Base-by-base conservation (phyloP, 2,113 vertebrate genomes). In the Polyodon spathula region DNA sequence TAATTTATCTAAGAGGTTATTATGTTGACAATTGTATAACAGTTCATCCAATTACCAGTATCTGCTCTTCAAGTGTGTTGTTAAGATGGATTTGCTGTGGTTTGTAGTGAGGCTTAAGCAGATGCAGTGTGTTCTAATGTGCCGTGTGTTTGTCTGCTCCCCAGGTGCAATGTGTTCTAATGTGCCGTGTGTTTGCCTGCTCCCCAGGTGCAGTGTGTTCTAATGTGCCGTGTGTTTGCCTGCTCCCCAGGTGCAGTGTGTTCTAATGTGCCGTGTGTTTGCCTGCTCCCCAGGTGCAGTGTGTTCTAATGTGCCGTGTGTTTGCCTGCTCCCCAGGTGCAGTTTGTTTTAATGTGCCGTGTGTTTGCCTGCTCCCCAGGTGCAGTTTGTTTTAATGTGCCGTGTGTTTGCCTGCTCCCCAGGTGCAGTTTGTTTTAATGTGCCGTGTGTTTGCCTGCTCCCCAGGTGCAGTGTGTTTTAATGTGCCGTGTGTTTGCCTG, bases 401-500 rank as follows among this genome's bases (percentile, higher is more conserved):
- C n/a, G n/a, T n/a, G n/a, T 62, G 6, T 40, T 41, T 16, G 9
- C 9, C 59, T 63, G 38, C 51, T 53, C 40, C 37, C 39, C 58
- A 99, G 96, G 92, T 97, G 2, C 96, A 99, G n/a, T n/a, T n/a
- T n/a, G n/a, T n/a, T n/a, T n/a, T n/a, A n/a, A n/a, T n/a, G n/a
- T n/a, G n/a, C n/a, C n/a, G n/a, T n/a, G n/a, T 62, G 6, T 40
- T 41, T 16, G 9, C 9, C 59, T 63, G 38, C 51, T 53, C 40
- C 37, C 39, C 58, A 99, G 96, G 92, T 97, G 2, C 96, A 99
- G n/a, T n/a, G n/a, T n/a, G n/a, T n/a, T n/a, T n/a, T n/a, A n/a
- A n/a, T n/a, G n/a, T n/a, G n/a, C n/a, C n/a, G n/a, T n/a, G n/a
- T 62, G 6, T 40, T 41, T 16, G 9, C 9, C 59, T 63, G 38